These are phyloP conservation scores for Laupala kohalensis DNA, from an alignment of 1,140 invertebrate genomes.

Conservation along the genomic window DNA sequence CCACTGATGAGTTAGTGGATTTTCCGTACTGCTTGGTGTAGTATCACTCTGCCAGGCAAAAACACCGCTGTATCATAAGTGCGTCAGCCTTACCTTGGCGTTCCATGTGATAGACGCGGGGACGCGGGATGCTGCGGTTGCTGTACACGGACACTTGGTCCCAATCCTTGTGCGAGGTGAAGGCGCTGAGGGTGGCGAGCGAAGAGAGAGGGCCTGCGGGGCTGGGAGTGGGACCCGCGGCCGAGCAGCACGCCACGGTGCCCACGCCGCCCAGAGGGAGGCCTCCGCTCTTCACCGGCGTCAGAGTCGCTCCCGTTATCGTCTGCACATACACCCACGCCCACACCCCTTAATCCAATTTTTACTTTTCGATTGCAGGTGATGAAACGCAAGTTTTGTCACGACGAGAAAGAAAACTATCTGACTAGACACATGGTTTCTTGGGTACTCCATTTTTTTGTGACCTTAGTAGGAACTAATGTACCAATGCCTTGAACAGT, in stretches of 20 bases:
- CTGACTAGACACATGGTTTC: no score
- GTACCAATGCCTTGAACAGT: no score
- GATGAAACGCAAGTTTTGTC: no score
- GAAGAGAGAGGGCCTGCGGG: constrained; percentile 66
- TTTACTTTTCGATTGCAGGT: no score
- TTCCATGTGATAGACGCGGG: constrained; percentile 62
- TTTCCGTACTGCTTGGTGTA: not conserved
- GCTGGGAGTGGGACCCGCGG: constrained; percentile 51
- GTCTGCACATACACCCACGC: not conserved
- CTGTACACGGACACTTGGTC: constrained; percentile 87
- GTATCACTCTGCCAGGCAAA: not conserved
- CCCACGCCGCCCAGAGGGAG: constrained; percentile 47
- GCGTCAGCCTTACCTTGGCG: constrained; percentile 38
- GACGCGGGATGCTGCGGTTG: constrained; percentile 73
- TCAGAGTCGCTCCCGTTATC: not conserved
- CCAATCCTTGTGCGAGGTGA: constrained; percentile 79
- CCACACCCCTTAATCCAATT: no score
- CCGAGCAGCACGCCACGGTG: constrained; percentile 60
- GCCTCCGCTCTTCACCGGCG: constrained; percentile 18
- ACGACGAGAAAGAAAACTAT: no score
- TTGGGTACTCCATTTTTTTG: no score
- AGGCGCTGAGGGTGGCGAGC: constrained; percentile 59
- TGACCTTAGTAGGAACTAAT: no score
- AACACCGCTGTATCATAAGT: no score
- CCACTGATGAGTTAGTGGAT: no score